Conservation (phyloP, 2,888 invertebrate species). For the Acanthoscelides obtectus region DNA sequence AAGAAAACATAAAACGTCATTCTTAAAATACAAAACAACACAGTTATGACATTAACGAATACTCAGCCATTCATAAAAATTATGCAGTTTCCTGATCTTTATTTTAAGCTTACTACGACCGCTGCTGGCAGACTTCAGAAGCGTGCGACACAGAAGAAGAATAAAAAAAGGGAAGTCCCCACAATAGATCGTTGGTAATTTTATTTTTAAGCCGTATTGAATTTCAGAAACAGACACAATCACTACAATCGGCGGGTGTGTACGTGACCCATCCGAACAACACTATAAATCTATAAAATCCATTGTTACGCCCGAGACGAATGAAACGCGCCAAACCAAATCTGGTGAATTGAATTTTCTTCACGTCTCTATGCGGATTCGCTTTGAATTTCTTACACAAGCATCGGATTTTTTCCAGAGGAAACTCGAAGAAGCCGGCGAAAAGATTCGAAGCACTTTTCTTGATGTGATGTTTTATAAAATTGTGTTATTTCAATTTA, state of each 20-base stretch:
- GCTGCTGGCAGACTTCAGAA: not conserved
- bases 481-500: too few relatives aligned
- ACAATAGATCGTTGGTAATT: not conserved
- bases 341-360: slow-evolving; percentile 3
- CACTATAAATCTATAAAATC: slow-evolving; percentile 1
- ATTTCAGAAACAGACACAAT: not conserved
- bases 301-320: not conserved
- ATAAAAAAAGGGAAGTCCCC: not conserved
- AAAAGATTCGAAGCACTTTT: not conserved
- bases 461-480: not conserved
- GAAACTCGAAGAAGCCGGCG: not conserved
- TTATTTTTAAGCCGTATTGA: not conserved
- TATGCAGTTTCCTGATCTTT: not conserved
- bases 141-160: not conserved
- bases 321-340: not conserved
- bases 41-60: not conserved
- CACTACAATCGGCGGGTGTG: not conserved
- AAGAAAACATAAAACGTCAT: not conserved
- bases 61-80: not conserved
- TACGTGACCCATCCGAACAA: slow-evolving; percentile 1
- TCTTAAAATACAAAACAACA: not conserved
- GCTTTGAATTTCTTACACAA: slow-evolving; percentile 1
- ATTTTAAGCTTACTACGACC: not conserved
- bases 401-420: not conserved
- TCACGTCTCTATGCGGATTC: not conserved